phyloP scores from a whole-genome alignment of 2,797 vertebrate genomes.

The Ateles fusciceps region DNA sequence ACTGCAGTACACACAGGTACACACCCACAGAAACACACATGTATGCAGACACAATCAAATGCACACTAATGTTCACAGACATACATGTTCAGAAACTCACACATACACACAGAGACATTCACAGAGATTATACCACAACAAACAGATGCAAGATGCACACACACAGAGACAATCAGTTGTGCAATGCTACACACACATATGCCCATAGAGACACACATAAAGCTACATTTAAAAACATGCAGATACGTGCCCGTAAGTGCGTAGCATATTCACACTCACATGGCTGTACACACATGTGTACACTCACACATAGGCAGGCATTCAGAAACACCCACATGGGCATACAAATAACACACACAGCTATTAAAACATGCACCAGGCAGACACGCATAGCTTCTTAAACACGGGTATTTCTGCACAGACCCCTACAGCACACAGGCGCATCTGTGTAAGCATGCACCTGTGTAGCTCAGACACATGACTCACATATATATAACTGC shows the following conservation, averaged over 20 bases:
- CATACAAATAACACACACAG: fast-evolving
- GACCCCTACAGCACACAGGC: neutral
- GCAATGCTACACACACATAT: neutral
- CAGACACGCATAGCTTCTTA: neutral
- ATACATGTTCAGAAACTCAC: neutral
- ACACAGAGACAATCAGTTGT: neutral
- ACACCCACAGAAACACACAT: neutral
- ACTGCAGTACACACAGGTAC: neutral
- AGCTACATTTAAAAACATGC: neutral
- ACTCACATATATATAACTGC: neutral
- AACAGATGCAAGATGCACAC: too few species aligned
- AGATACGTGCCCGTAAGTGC: fast-evolving
- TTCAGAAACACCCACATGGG: fast-evolving
- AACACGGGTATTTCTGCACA: neutral
- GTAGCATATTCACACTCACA: neutral
- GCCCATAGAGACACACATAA: neutral
- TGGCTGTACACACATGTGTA: fast-evolving
- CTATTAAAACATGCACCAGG: neutral
- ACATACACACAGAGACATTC: neutral
- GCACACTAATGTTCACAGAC: neutral
- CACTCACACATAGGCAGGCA: neutral
- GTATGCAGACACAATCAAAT: neutral
- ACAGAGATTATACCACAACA: too few species aligned
- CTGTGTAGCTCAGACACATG: neutral
- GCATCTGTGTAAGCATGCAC: neutral